Evolutionary conservation across 2,797 vertebrate genomes (phyloP).

Genomic region (Periophthalmus magnuspinnatus): DNA sequence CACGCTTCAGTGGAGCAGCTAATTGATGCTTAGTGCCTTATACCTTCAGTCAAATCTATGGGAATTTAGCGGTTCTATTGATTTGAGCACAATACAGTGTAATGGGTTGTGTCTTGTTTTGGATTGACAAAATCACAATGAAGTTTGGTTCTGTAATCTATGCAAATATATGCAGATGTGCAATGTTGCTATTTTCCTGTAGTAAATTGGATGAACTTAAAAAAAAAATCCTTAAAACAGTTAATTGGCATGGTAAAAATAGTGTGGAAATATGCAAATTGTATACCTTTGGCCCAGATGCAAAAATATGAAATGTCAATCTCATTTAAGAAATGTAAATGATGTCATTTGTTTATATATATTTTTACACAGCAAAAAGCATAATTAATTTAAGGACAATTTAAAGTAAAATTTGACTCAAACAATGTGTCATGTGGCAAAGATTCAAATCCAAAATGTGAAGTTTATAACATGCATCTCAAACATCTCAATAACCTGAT

Average conservation of each 20-base stretch:
- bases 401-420: too few relatives aligned
- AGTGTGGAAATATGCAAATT: too few relatives aligned
- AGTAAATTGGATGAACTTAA: background rate
- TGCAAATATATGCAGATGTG: background rate
- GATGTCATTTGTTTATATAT: too few relatives aligned
- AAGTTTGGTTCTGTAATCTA: background rate
- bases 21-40: conserved; percentile 1
- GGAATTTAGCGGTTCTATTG: background rate
- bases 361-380: too few relatives aligned
- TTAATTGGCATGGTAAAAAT: background rate
- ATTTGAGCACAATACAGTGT: conserved; percentile 39
- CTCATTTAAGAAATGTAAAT: too few relatives aligned
- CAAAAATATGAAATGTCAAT: too few relatives aligned
- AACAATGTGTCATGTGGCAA: too few relatives aligned
- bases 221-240: background rate
- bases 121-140: background rate
- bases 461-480: too few relatives aligned
- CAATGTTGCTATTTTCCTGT: background rate
- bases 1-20: conserved; percentile 3
- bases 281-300: too few relatives aligned
- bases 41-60: conserved; percentile 4
- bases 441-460: too few relatives aligned
- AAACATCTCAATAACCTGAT: background rate
- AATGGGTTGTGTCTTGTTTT: conserved; percentile 7
- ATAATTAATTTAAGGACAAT: too few relatives aligned